phyloP scores from a whole-genome alignment of 2,113 vertebrate genomes.

The Willisornis vidua region DNA sequence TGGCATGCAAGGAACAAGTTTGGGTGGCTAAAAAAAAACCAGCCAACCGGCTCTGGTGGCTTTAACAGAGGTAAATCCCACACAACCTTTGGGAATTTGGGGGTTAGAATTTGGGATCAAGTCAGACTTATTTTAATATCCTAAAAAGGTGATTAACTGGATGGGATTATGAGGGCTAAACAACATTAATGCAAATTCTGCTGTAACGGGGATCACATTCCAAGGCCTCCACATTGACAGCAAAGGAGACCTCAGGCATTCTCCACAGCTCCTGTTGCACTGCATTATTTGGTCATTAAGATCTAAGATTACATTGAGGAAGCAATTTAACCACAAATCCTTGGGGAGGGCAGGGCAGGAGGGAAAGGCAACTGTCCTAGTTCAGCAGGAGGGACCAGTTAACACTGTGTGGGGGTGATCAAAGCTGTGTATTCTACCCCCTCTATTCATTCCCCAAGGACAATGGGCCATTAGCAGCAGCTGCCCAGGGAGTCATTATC shows the following conservation, averaged over 20 bases:
- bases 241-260: not conserved
- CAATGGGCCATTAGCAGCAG: no score
- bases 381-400: no score
- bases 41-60: rapidly evolving
- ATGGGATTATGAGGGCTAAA: slow-evolving; percentile 12
- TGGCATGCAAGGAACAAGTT: not conserved
- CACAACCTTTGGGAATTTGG: not conserved
- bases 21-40: not conserved
- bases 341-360: not conserved
- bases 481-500: no score
- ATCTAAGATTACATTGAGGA: slow-evolving; percentile 44
- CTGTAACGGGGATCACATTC: slow-evolving; percentile 19
- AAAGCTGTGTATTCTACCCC: no score
- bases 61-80: not conserved
- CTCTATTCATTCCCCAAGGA: no score
- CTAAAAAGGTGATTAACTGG: slow-evolving; percentile 3
- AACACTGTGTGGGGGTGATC: no score
- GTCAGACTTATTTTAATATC: not conserved
- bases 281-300: slow-evolving; percentile 5
- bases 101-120: not conserved
- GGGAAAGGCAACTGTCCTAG: not conserved
- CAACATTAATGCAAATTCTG: not conserved
- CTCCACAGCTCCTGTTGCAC: slow-evolving; percentile 14
- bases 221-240: slow-evolving; percentile 19
- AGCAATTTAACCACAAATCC: slow-evolving; percentile 51